Conservation (phyloP, 2,797 vertebrate genomes). For the Menidia menidia region DNA sequence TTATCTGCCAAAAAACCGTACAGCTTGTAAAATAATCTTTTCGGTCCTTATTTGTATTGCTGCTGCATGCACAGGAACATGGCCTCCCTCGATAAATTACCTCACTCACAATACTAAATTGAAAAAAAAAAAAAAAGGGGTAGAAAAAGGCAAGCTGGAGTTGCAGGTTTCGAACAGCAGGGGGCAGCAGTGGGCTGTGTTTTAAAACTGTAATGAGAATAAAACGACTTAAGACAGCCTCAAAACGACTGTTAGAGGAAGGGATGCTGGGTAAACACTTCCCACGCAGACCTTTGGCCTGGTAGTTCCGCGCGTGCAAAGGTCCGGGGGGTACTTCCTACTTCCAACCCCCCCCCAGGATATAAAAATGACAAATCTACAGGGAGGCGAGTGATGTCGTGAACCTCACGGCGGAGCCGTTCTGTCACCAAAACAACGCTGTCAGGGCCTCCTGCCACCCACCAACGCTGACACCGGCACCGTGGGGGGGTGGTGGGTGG, state of each 20-base stretch:
- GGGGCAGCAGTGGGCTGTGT: slow-evolving; percentile 75
- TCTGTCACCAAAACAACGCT: slow-evolving; percentile 80
- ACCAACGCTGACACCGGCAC: slow-evolving; percentile 72
- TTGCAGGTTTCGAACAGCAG: slow-evolving; percentile 57
- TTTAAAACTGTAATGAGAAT: slow-evolving; percentile 41
- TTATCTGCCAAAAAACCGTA: slow-evolving; percentile 21
- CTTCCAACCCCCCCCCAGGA: slow-evolving; percentile 13
- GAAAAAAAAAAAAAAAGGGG: background rate
- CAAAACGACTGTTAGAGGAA: slow-evolving; percentile 21
- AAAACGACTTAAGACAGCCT: slow-evolving; percentile 41
- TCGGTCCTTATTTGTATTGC: slow-evolving; percentile 22
- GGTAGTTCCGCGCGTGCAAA: slow-evolving; percentile 37
- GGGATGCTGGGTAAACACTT: slow-evolving; percentile 27
- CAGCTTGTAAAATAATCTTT: slow-evolving; percentile 51
- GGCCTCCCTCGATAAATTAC: slow-evolving; percentile 40
- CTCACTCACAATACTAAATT: slow-evolving; percentile 27
- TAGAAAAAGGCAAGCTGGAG: slow-evolving; percentile 22
- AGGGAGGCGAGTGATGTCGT: slow-evolving; percentile 71
- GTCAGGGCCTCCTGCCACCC: slow-evolving; percentile 76
- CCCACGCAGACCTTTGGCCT: slow-evolving; percentile 33
- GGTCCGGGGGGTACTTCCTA: slow-evolving; percentile 55
- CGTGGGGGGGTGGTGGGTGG: background rate
- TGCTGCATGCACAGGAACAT: slow-evolving; percentile 42
- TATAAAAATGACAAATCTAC: slow-evolving; percentile 74
- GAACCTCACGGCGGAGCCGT: slow-evolving; percentile 72